Conservation (phyloP, 2,888 invertebrate species). For the Cryptocephalus moraei region DNA sequence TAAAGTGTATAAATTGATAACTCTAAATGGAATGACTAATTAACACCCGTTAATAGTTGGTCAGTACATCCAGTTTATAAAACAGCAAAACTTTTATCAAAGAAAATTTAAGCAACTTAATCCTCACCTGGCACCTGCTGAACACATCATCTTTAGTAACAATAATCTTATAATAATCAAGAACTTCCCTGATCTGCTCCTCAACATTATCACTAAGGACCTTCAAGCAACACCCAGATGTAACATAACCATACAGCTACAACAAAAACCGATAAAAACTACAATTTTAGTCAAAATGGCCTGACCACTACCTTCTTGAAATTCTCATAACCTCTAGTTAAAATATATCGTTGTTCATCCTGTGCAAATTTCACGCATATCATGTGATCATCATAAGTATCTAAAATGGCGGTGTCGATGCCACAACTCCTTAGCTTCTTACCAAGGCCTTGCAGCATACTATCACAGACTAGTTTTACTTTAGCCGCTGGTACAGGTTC, state of each 20-base stretch:
- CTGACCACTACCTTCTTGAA: slow-evolving; percentile 36
- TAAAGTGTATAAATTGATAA: too few relatives aligned
- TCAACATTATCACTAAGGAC: slow-evolving; percentile 44
- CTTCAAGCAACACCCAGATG: slow-evolving; percentile 48
- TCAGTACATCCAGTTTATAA: neutral
- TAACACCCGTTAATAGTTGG: neutral
- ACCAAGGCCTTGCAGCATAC: slow-evolving; percentile 48
- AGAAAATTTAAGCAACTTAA: neutral
- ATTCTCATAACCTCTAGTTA: slow-evolving; percentile 43
- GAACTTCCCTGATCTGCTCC: slow-evolving; percentile 57
- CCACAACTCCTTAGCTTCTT: slow-evolving; percentile 54
- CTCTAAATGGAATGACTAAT: too few relatives aligned
- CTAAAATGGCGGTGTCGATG: slow-evolving; percentile 46
- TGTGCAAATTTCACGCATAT: slow-evolving; percentile 42
- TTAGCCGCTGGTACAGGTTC: slow-evolving; percentile 23
- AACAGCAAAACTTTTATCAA: neutral
- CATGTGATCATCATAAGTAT: slow-evolving; percentile 41
- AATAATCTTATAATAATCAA: slow-evolving; percentile 53
- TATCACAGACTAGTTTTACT: slow-evolving; percentile 48
- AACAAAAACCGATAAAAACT: slow-evolving; percentile 13
- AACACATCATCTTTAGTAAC: slow-evolving; percentile 57
- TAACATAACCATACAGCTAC: slow-evolving; percentile 41
- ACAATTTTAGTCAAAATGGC: neutral
- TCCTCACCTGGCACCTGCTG: slow-evolving; percentile 58
- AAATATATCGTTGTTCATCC: slow-evolving; percentile 43